A percentile compares a stretch with the other conserved stretches of the same genome.
Conservation (phyloP, 1,140 invertebrate genomes). For the Hyphantria cunea region DNA sequence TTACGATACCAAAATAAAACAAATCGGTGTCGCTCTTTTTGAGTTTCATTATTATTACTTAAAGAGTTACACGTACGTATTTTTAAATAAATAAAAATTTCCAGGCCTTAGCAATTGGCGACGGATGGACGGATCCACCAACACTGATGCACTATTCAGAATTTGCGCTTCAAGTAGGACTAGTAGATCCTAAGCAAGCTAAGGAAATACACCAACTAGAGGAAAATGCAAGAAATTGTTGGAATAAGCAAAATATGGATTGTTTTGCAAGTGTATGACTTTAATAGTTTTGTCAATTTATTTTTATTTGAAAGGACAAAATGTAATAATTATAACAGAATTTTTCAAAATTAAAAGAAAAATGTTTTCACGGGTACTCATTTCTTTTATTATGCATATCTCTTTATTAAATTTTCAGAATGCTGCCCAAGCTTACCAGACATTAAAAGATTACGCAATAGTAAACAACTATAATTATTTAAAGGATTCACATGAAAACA, state of each 20-base stretch:
- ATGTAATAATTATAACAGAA: no score
- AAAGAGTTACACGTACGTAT: not conserved
- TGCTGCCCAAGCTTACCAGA: not conserved
- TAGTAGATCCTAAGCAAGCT: constrained; percentile 2
- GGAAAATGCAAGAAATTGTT: constrained; percentile 3
- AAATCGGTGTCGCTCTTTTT: no score
- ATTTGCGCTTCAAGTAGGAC: constrained; percentile 2
- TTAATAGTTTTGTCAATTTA: no score
- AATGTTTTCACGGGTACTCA: no score
- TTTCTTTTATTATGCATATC: no score
- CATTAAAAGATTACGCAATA: not conserved
- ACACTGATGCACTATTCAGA: constrained; percentile 35
- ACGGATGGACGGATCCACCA: constrained; percentile 38
- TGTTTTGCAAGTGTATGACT: not conserved
- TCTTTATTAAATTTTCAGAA: not conserved
- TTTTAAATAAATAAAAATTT: not conserved
- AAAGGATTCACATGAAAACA: not conserved
- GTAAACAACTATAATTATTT: constrained; percentile 36
- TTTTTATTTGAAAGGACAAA: no score
- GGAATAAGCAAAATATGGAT: not conserved
- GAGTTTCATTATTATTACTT: no score
- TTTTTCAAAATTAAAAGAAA: no score
- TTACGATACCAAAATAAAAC: no score
- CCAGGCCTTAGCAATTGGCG: constrained; percentile 43
- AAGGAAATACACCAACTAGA: not conserved